phyloP scores from a whole-genome alignment of 2,113 vertebrate genomes.

The Camarhynchus parvulus region DNA sequence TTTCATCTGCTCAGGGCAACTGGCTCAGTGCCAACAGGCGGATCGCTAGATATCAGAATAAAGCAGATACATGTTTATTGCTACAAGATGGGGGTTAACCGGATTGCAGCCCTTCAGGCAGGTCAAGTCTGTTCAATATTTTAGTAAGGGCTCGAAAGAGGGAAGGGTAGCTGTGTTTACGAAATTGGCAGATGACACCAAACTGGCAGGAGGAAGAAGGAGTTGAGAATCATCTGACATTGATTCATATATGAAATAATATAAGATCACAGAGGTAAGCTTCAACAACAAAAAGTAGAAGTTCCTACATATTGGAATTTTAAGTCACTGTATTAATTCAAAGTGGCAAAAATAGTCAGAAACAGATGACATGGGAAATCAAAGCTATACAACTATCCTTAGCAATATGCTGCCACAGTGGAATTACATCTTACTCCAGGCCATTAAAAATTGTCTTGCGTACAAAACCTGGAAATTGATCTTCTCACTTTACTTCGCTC shows the following conservation, averaged over 20 bases:
- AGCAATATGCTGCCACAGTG: not conserved
- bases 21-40: not conserved
- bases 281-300: not conserved
- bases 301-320: not conserved
- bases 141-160: not conserved
- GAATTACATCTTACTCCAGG: not conserved
- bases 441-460: not conserved
- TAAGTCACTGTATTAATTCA: not conserved
- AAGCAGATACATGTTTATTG: not conserved
- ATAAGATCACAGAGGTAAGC: not conserved
- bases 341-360: not conserved
- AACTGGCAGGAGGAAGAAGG: not conserved
- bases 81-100: not conserved
- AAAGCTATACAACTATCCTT: fast-evolving
- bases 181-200: not conserved
- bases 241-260: not conserved
- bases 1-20: not conserved
- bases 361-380: not conserved
- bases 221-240: not conserved
- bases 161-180: not conserved
- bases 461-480: not conserved
- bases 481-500: not conserved
- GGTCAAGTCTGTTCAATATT: not conserved
- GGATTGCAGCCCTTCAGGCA: not conserved
- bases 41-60: not conserved